A percentile compares a stretch with the other conserved stretches of the same genome.
Evolutionary conservation across 2,888 invertebrate genomes (phyloP).

Genomic region (Callinectes sapidus): DNA sequence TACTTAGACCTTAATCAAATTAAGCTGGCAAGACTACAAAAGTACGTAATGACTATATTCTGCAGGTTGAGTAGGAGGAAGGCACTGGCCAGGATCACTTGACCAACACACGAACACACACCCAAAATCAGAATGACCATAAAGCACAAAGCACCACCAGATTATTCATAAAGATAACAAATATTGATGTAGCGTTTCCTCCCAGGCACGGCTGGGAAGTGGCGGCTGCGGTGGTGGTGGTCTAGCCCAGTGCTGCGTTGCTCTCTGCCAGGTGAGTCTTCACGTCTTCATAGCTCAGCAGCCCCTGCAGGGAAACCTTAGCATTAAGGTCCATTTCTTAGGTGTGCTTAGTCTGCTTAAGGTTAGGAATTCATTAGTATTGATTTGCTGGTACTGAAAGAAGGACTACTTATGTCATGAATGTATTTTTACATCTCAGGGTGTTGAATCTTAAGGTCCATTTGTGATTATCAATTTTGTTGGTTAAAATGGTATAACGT

Average conservation of each 20-base stretch:
- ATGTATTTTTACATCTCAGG: background rate
- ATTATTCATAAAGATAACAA: background rate
- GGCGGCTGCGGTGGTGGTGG: background rate
- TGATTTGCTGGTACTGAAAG: background rate
- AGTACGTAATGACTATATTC: background rate
- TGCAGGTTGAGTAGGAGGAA: background rate
- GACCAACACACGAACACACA: slow-evolving; percentile 1
- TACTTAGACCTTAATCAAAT: background rate
- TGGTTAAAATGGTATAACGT: background rate
- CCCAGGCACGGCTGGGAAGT: background rate
- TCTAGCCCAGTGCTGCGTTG: slow-evolving; percentile 61
- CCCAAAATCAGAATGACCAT: background rate
- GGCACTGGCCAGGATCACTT: slow-evolving; percentile 9
- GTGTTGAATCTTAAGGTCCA: background rate
- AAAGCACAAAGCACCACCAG: slow-evolving; percentile 20
- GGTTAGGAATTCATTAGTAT: background rate
- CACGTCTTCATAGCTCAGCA: slow-evolving; percentile 64
- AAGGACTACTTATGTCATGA: background rate
- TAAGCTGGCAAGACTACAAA: slow-evolving; percentile 10
- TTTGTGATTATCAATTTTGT: background rate
- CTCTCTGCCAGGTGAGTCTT: slow-evolving; percentile 62
- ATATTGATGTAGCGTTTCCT: background rate
- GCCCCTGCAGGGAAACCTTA: slow-evolving; percentile 48
- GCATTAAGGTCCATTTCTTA: background rate
- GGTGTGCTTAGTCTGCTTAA: background rate